phyloP scores from a whole-genome alignment of 2,113 vertebrate species.

The Siphamia tubifer region DNA sequence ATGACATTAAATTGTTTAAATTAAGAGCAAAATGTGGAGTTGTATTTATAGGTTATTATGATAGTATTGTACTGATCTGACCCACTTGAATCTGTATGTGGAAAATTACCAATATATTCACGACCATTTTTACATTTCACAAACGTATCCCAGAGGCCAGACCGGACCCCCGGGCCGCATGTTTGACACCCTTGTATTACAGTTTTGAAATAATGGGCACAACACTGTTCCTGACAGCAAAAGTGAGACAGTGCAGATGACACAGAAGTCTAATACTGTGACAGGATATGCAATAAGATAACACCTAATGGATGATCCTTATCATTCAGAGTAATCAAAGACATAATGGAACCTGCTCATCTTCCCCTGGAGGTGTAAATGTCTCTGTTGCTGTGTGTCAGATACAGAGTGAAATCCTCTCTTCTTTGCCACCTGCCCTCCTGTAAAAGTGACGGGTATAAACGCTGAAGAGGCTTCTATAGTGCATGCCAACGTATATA shows the following conservation, averaged over 20 bases:
- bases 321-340: conserved; percentile 54
- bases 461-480: conserved; percentile 13
- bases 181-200: too few relatives aligned
- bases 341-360: conserved; percentile 46
- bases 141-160: too few relatives aligned
- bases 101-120: too few relatives aligned
- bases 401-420: conserved; percentile 15
- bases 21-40: too few relatives aligned
- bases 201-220: too few relatives aligned
- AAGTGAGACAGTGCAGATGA: background rate
- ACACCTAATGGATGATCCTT: conserved; percentile 57
- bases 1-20: too few relatives aligned
- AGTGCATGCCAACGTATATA: conserved; percentile 10
- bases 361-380: conserved; percentile 59
- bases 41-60: too few relatives aligned
- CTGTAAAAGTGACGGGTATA: conserved; percentile 28
- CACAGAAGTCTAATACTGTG: conserved; percentile 9
- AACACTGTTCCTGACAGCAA: too few relatives aligned
- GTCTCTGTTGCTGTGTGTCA: conserved; percentile 37
- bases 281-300: conserved; percentile 54
- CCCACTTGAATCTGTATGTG: too few relatives aligned
- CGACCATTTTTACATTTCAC: too few relatives aligned
- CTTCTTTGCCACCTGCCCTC: background rate
- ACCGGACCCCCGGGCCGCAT: too few relatives aligned
- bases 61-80: too few relatives aligned